Evolutionary conservation across 2,113 vertebrate species (phyloP), one percentile per base, ranked within the genome.

Genomic region (Girardinichthys multiradiatus): DNA sequence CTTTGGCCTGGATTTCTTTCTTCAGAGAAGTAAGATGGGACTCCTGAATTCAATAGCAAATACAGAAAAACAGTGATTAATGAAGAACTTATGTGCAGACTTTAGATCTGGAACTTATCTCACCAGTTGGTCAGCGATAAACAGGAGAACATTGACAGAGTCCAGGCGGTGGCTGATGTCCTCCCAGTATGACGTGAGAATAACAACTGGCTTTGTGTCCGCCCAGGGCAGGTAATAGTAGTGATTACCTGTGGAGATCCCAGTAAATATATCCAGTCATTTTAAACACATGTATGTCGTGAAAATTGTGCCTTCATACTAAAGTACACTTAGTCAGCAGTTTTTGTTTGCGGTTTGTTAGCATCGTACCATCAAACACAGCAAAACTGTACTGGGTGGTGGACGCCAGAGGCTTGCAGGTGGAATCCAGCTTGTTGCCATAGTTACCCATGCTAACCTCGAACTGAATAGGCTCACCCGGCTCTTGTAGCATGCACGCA

Each of bases 381-480:
- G 95, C 95, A 30, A 94, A 95, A 76, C 96, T 97, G 91, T 97
- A 99, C 7, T 96, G 97, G 24, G 97, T 99, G 3, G 97, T 99
- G 2, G 98, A 99, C 0, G 97, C 96, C 90, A 99, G 70, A 11
- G 98, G 97, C 60, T 97, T 98, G 86, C 97, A 99, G 64, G 97
- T 99, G 11, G 91, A 89, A 72, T 99, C 98, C 86, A 99, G 95
- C 85, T 99, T 99, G 91, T 99, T 99, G 65, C 98, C 98, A 1
- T 99, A 99, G 90, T 99, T 99, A 2, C 98, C 98, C 0, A 99
- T 97, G 94, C 97, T 99, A 64, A 99, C 97, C 89, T 99, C 98
- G 73, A 99, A 99, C 94, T 99, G 97, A 90, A 99, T 95, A 19
- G 97, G 96, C 77, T 99, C 97, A 0, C 98, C 97, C 0, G 96